These are phyloP conservation scores for Montipora efflorescens DNA, from an alignment of 64 coral and sea anemone species.

Conservation along the genomic window DNA sequence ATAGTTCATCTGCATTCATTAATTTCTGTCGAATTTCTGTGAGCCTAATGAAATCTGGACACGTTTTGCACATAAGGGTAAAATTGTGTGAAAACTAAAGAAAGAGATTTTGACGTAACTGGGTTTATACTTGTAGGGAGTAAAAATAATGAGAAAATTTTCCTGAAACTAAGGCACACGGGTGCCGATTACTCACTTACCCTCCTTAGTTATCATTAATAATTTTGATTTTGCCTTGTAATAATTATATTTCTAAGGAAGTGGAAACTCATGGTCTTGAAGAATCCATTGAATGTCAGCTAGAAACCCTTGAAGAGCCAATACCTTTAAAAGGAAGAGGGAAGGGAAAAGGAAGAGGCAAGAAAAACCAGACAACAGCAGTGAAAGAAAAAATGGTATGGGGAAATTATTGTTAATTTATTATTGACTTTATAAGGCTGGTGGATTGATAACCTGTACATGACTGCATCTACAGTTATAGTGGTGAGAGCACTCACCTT, in stretches of 20 bases:
- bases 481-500: too few species aligned
- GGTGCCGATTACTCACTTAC: too few species aligned
- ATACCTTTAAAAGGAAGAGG: not conserved
- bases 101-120: not conserved
- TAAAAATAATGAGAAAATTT: too few species aligned
- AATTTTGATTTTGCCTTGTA: too few species aligned
- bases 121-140: too few species aligned
- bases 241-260: not conserved
- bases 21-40: not conserved
- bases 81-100: not conserved
- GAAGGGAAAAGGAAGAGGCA: not conserved
- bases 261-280: not conserved
- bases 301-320: not conserved
- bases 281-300: not conserved
- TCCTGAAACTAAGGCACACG: too few species aligned
- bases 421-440: too few species aligned
- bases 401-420: not conserved
- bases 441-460: too few species aligned
- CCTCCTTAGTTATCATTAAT: too few species aligned
- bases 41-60: not conserved
- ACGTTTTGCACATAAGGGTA: not conserved
- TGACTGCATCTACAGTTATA: too few species aligned
- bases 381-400: not conserved
- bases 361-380: not conserved
- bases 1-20: not conserved